Conservation (phyloP, 2,888 invertebrate genomes). For the Miltochrista miniata region DNA sequence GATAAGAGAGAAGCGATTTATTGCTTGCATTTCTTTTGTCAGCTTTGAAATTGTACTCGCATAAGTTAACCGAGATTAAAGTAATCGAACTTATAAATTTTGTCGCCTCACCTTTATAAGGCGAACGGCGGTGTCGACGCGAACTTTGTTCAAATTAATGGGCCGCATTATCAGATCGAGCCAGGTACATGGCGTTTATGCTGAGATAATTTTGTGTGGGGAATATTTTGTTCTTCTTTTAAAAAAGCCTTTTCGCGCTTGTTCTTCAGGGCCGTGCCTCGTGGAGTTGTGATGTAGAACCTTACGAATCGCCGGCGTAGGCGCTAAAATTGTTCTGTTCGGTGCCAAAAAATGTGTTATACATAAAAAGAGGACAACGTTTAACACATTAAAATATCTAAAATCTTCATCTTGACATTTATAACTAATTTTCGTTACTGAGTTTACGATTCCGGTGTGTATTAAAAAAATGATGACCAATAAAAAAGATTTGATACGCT, state of each 20-base stretch:
- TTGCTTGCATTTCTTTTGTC: constrained; percentile 84
- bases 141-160: constrained; percentile 83
- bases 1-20: constrained; percentile 78
- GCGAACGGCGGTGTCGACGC: constrained; percentile 80
- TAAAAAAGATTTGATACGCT: neutral
- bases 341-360: constrained; percentile 31
- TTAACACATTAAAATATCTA: constrained; percentile 10
- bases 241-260: constrained; percentile 62
- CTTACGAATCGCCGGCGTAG: constrained; percentile 42
- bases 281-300: constrained; percentile 36
- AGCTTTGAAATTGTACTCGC: constrained; percentile 84
- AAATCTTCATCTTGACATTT: constrained; percentile 11
- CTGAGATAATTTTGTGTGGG: constrained; percentile 79
- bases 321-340: constrained; percentile 43
- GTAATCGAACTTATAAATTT: constrained; percentile 85
- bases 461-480: neutral
- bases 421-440: constrained; percentile 22
- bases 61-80: constrained; percentile 84
- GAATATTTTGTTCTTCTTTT: constrained; percentile 62
- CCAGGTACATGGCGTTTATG: constrained; percentile 82
- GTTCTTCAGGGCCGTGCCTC: constrained; percentile 46
- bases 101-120: constrained; percentile 83
- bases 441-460: too few relatives aligned
- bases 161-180: constrained; percentile 81
- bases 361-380: constrained; percentile 23